Base-by-base conservation (phyloP, 2,113 vertebrate species). In the Grammomys dolichurus region DNA sequence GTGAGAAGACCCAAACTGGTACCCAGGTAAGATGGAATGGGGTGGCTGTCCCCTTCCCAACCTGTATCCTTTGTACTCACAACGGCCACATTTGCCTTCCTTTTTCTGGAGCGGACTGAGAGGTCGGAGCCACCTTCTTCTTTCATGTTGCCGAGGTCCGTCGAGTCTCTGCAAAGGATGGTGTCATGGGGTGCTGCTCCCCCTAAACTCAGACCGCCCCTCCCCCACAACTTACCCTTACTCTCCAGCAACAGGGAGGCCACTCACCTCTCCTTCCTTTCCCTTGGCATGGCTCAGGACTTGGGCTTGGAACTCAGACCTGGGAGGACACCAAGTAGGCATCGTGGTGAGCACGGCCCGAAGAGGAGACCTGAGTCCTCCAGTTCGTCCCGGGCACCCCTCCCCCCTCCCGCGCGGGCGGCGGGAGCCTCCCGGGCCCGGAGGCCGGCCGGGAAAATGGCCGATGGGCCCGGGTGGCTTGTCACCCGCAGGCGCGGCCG, bases 31-130 rank as follows among this genome's bases (percentile, higher is more conserved):
- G 63, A 56, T 43, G 58, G 1, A 65, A 48, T 33, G 8, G 40
- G 46, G n/a, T 33, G 63, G 33, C 17, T 48, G 16, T 72, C n/a
- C n/a, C 46, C 87, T 70, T 67, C 81, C 65, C 89, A 70, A 84
- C 96, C 91, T 77, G 94, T 58, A 95, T 65, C 82, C 96, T 98
- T 97, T 97, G 86, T 91, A 98, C 99, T 99, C 98, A 99, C 99
- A 98, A 99, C 99, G 67, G 99, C 99, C 98, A 99, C 99, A 97
- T 99, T 99, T 82, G 99, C 99, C 98, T 99, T 99, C 96, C 99
- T 99, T 98, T 99, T 99, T 97, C 99, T 99, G 97, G 98, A 92
- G 51, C 99, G 98, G 22, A 95, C 94, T 51, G 98, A 86, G 70
- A 81, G 84, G 72, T 98, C 98, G 3, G 91, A 93, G 69, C 97